phyloP scores from a whole-genome alignment of 2,888 invertebrate genomes.

The Gisinianus flammeolus region DNA sequence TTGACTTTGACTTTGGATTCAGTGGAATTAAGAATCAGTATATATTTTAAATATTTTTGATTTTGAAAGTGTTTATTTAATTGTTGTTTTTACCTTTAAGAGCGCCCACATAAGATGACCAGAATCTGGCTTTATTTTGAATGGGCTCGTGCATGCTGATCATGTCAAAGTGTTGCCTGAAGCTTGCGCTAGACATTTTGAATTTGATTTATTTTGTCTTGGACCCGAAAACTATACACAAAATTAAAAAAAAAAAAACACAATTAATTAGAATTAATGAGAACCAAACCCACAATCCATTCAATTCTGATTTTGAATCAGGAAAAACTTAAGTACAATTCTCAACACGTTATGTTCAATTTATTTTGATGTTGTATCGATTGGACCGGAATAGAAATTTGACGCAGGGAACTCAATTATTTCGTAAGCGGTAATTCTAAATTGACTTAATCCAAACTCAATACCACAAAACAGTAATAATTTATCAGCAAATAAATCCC shows the following conservation, averaged over 20 bases:
- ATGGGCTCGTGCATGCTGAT: conserved; percentile 91
- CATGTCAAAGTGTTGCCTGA: conserved; percentile 91
- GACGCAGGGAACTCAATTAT: too few species aligned
- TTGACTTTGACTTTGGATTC: too few species aligned
- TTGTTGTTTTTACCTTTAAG: conserved; percentile 84
- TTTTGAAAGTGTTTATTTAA: too few species aligned
- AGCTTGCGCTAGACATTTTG: conserved; percentile 55
- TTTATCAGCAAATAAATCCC: too few species aligned
- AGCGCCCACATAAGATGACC: conserved; percentile 92
- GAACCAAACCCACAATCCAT: neutral
- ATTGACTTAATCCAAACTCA: too few species aligned
- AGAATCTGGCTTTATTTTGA: conserved; percentile 91
- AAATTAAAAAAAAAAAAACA: conserved; percentile 7
- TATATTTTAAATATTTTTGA: too few species aligned
- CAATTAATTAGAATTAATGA: neutral
- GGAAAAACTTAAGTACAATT: neutral
- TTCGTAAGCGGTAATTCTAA: too few species aligned
- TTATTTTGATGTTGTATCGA: too few species aligned
- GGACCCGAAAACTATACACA: conserved; percentile 36
- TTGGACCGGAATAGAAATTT: too few species aligned
- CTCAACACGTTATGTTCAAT: neutral
- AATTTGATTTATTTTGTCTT: neutral
- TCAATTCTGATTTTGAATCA: neutral
- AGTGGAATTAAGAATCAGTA: too few species aligned
- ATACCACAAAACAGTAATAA: too few species aligned